Evolutionary conservation across 2,888 invertebrate genomes (phyloP), one percentile per base, ranked within the genome.

Genomic region (Nemoura dubitans): DNA sequence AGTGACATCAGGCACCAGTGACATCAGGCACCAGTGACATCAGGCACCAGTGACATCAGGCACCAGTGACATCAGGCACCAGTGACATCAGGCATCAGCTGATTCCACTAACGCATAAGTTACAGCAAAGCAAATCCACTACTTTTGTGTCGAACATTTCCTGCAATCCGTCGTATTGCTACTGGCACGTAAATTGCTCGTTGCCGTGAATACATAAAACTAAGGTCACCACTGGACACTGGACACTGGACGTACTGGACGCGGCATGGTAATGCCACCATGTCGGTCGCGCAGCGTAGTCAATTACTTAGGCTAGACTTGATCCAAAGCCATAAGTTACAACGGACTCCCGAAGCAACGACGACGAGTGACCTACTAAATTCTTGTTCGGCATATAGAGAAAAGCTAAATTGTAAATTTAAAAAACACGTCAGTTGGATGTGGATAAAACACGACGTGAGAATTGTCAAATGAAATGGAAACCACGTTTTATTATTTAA

Each of bases 181-280:
- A 59, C 59, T 14, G 14, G 16, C 59, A 59, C 59, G 59, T 59
- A 59, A 59, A 59, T 59, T 59, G 59, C 59, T 59, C 14, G 59
- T 59, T 59, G 59, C 59, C 59, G 59, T 59, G 59, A 59, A 59
- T 59, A 59, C 14, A 59, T 59, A 59, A 59, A 59, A 59, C 59
- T 59, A 59, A 59, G 59, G 59, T 59, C 59, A 59, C 3, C 59
- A 59, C 59, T 59, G 21, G 21, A 36, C 5, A 10, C 36, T 36
- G 3, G 36, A 10, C 10, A 36, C 36, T 3, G 10, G 3, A 36
- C 36, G 36, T 36, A 36, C 59, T 36, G 36, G 36, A 36, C 5
- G 36, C 36, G 36, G 36, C 36, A 36, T 36, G 36, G 36, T 36
- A 36, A 36, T 36, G 36, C 10, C 14, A 16, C 16, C 59, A 59